These are phyloP conservation scores for Zaprionus ghesquierei DNA, from an alignment of 1,140 invertebrate species.

Conservation along the genomic window DNA sequence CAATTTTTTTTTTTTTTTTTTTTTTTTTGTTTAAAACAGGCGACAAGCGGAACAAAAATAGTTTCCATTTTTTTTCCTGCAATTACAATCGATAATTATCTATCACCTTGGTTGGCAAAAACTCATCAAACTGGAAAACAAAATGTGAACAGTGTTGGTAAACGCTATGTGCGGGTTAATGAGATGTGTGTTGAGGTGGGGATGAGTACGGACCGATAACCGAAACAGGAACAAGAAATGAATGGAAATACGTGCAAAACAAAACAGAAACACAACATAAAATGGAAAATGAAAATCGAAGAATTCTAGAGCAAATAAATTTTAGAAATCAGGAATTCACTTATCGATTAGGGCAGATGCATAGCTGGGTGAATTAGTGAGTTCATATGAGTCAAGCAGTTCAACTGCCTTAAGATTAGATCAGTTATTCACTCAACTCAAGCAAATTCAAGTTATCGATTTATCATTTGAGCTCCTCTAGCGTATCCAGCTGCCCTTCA, in stretches of 20 bases:
- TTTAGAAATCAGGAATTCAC: background rate
- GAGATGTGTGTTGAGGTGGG: slow-evolving; percentile 43
- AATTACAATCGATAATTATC: slow-evolving; percentile 14
- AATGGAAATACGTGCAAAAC: slow-evolving; percentile 51
- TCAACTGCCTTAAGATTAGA: background rate
- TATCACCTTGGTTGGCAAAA: slow-evolving; percentile 11
- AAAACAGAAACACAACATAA: slow-evolving; percentile 22
- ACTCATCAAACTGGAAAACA: slow-evolving; percentile 5
- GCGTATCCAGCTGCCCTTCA: background rate
- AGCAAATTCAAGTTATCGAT: background rate
- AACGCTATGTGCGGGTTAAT: slow-evolving; percentile 32
- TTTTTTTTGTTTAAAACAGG: slow-evolving; percentile 73
- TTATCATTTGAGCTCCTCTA: background rate
- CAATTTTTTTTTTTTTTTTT: slow-evolving; percentile 5
- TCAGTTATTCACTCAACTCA: background rate
- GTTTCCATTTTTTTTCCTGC: slow-evolving; percentile 65
- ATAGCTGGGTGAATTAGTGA: background rate
- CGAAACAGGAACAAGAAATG: background rate
- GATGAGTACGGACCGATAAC: slow-evolving; percentile 22
- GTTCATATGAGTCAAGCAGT: background rate
- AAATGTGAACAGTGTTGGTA: slow-evolving; percentile 35
- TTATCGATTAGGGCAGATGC: background rate
- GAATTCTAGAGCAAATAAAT: slow-evolving; percentile 2
- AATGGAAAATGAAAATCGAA: slow-evolving; percentile 10
- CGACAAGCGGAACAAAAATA: slow-evolving; percentile 83